These are phyloP conservation scores for Antrozous pallidus DNA, from an alignment of 2,797 vertebrate species.

Conservation along the genomic window DNA sequence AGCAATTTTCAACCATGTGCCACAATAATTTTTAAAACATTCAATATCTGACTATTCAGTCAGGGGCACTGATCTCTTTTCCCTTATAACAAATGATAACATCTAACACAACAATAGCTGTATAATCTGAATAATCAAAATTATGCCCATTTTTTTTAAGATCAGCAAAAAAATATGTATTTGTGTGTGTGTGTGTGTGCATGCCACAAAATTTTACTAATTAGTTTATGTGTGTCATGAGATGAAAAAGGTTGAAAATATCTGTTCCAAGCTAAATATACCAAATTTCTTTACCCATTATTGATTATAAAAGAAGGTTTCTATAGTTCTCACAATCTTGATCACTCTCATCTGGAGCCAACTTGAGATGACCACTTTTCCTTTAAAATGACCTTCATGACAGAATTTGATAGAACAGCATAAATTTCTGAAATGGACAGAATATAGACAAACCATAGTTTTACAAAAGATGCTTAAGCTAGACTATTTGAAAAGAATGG, in stretches of 20 bases:
- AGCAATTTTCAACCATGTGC: background rate
- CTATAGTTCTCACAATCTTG: background rate
- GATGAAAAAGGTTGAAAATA: background rate
- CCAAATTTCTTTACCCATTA: constrained; percentile 1
- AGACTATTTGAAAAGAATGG: constrained; percentile 15
- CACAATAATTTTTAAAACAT: background rate
- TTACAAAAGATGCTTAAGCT: background rate
- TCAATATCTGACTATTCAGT: background rate
- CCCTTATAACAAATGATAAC: background rate
- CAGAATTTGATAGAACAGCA: background rate
- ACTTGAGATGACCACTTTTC: background rate
- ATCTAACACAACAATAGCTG: background rate
- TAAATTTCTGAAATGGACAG: background rate
- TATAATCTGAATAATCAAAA: background rate
- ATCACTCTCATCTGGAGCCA: background rate
- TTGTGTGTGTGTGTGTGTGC: background rate
- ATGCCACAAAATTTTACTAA: background rate
- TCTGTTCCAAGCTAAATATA: constrained; percentile 19
- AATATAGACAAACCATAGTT: background rate
- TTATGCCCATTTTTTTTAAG: background rate
- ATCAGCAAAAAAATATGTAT: background rate
- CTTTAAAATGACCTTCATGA: constrained; percentile 10
- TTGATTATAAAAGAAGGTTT: background rate
- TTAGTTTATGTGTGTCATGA: background rate
- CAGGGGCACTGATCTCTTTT: background rate